Evolutionary conservation across 2,888 invertebrate species (phyloP).

Genomic region (Acleris laterana): DNA sequence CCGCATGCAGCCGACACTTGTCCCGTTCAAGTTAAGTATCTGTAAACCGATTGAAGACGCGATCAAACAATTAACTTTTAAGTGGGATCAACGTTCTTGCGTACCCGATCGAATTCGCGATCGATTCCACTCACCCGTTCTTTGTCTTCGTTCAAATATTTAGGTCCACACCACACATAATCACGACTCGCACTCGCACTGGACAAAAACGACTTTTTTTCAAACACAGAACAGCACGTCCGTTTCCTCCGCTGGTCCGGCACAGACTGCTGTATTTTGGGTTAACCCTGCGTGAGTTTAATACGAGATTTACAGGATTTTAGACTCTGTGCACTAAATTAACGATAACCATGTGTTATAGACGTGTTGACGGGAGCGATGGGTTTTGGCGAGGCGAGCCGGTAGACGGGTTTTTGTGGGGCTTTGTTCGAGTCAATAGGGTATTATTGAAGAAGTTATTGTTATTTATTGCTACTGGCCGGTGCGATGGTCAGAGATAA

Average conservation of each 20-base stretch:
- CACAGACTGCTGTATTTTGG: conserved; percentile 57
- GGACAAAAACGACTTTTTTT: conserved; percentile 37
- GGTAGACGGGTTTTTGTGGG: conserved; percentile 30
- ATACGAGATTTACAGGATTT: conserved; percentile 46
- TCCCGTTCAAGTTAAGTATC: conserved; percentile 15
- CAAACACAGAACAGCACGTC: conserved; percentile 42
- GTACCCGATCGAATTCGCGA: conserved; percentile 64
- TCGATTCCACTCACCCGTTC: conserved; percentile 39
- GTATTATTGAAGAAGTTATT: conserved; percentile 42
- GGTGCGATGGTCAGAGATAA: conserved; percentile 2
- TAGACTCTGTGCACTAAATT: conserved; percentile 43
- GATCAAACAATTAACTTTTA: conserved; percentile 68
- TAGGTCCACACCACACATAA: conserved; percentile 49
- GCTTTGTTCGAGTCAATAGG: conserved; percentile 31
- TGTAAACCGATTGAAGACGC: conserved; percentile 45
- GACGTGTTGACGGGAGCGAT: conserved; percentile 12
- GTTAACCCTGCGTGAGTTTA: conserved; percentile 39
- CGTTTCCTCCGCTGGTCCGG: conserved; percentile 51
- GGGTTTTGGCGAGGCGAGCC: conserved; percentile 25
- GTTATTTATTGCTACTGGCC: conserved; percentile 46
- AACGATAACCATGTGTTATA: conserved; percentile 20
- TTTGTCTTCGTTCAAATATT: conserved; percentile 39
- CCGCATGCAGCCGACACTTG: conserved; percentile 8
- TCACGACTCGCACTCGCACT: conserved; percentile 57
- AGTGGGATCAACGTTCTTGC: conserved; percentile 78